phyloP scores from a whole-genome alignment of 2,113 vertebrate species.

The Poeciliopsis retropinna region DNA sequence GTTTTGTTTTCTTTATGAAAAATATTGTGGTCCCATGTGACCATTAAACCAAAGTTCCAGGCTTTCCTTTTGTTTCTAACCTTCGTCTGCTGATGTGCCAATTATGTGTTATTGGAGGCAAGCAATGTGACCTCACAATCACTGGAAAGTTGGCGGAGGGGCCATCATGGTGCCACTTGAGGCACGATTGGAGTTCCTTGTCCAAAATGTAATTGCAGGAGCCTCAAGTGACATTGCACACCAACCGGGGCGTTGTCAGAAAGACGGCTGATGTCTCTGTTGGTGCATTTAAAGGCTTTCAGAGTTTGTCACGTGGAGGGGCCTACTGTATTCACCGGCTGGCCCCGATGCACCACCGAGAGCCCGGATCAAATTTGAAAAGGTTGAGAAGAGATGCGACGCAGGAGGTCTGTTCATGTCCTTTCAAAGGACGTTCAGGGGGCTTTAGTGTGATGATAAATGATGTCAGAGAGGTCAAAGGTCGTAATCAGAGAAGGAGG shows the following conservation, averaged over 20 bases:
- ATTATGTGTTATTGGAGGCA: conserved; percentile 30
- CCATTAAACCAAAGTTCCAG: conserved; percentile 15
- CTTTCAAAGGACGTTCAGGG: conserved; percentile 51
- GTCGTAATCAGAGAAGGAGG: conserved; percentile 25
- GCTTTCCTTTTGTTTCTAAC: conserved; percentile 30
- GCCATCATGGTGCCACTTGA: conserved; percentile 34
- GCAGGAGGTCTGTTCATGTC: conserved; percentile 65
- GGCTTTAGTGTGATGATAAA: conserved; percentile 38
- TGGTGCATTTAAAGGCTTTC: conserved; percentile 63
- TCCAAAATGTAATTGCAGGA: conserved; percentile 39
- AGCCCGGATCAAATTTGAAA: conserved; percentile 44
- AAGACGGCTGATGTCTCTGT: conserved; percentile 45
- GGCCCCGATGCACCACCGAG: conserved; percentile 47
- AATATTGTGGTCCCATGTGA: conserved; percentile 1
- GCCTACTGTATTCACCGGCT: conserved; percentile 58
- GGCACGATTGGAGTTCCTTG: conserved; percentile 41
- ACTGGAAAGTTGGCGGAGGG: conserved; percentile 26
- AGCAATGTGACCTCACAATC: conserved; percentile 6
- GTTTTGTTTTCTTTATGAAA: background rate
- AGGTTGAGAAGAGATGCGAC: conserved; percentile 55
- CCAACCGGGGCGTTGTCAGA: conserved; percentile 31
- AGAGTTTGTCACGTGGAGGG: conserved; percentile 39
- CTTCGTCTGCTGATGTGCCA: conserved; percentile 13
- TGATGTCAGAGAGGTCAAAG: conserved; percentile 48
- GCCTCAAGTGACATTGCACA: conserved; percentile 35